phyloP scores from a whole-genome alignment of 2,113 vertebrate genomes.

The Zosterops borbonicus region DNA sequence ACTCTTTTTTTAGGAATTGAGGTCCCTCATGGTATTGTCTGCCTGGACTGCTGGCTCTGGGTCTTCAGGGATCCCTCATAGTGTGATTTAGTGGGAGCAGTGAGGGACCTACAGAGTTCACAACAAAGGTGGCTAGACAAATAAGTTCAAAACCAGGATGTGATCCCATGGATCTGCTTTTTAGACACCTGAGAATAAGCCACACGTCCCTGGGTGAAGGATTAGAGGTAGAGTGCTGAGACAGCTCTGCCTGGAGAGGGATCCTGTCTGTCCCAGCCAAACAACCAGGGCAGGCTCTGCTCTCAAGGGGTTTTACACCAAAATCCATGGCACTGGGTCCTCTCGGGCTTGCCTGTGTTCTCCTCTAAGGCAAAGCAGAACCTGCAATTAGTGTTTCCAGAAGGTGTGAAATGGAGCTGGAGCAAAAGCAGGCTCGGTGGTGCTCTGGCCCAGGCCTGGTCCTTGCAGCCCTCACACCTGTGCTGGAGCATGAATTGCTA shows the following conservation, averaged over 20 bases:
- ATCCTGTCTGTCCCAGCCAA: background rate
- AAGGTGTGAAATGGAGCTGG: slow-evolving; percentile 16
- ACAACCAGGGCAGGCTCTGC: background rate
- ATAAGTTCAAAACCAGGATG: background rate
- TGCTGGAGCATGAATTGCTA: background rate
- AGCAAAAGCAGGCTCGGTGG: background rate
- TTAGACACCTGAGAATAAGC: background rate
- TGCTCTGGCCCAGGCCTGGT: background rate
- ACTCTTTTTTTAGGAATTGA: background rate
- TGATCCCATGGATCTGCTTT: background rate
- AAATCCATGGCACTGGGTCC: background rate
- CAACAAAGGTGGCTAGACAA: background rate
- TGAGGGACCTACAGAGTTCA: background rate
- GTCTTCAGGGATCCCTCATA: background rate
- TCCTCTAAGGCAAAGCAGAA: background rate
- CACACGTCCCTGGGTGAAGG: background rate
- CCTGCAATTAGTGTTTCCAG: slow-evolving; percentile 23
- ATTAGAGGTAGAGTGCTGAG: background rate
- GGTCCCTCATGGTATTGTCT: background rate
- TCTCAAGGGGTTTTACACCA: background rate
- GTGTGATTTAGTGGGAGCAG: background rate
- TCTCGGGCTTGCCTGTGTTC: background rate
- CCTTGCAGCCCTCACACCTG: slow-evolving; percentile 26
- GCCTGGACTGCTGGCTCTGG: background rate
- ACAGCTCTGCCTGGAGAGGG: background rate